These are phyloP conservation scores for Murina feae DNA, from an alignment of 2,113 vertebrate genomes.

Conservation along the genomic window DNA sequence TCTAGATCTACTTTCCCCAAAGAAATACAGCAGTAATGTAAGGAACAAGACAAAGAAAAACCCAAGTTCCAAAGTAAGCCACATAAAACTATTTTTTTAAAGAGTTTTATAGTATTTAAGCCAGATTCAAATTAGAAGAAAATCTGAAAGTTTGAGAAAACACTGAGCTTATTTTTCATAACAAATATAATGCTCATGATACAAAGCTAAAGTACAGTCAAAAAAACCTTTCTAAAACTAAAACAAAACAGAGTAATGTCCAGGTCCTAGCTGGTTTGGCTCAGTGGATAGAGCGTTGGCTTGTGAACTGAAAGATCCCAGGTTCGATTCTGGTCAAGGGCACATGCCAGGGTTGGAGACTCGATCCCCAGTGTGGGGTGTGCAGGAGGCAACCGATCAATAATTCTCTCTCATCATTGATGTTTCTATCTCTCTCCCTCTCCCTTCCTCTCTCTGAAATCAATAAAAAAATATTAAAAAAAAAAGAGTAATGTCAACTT, in stretches of 20 bases:
- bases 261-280: too few species aligned
- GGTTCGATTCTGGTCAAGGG: too few species aligned
- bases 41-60: not conserved
- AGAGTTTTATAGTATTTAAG: not conserved
- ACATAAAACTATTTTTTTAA: not conserved
- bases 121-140: not conserved
- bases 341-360: too few species aligned
- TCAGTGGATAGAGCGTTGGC: too few species aligned
- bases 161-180: not conserved
- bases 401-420: too few species aligned
- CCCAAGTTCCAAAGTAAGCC: not conserved
- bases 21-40: not conserved
- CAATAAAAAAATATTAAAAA: too few species aligned
- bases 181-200: not conserved
- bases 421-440: too few species aligned
- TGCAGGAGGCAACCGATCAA: too few species aligned
- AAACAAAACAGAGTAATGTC: not conserved
- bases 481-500: not conserved
- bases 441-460: too few species aligned
- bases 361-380: too few species aligned
- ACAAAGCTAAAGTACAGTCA: not conserved
- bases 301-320: too few species aligned
- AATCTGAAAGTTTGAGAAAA: not conserved
- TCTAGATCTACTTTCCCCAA: not conserved
- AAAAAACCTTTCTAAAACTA: conserved; percentile 25